phyloP scores from a whole-genome alignment of 1,140 invertebrate species.

The Copidosoma floridanum region DNA sequence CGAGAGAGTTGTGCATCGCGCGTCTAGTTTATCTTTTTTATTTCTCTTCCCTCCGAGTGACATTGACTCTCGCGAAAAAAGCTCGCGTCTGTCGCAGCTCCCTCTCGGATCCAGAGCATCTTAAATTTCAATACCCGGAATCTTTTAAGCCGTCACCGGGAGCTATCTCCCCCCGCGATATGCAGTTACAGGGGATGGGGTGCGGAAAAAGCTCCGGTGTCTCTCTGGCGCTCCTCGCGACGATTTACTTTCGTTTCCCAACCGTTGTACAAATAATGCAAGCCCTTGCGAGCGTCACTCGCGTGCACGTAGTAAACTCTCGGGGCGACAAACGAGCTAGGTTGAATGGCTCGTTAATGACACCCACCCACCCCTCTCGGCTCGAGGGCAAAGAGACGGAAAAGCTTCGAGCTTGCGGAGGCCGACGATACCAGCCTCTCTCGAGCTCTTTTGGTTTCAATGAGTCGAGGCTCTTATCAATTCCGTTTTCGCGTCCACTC shows the following conservation, averaged over 20 bases:
- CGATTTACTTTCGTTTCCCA: too few species aligned
- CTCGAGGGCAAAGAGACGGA: too few species aligned
- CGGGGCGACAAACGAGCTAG: constrained; percentile 7
- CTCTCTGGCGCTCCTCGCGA: background rate
- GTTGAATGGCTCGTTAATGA: constrained; percentile 22
- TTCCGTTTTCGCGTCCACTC: too few species aligned
- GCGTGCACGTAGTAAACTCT: background rate
- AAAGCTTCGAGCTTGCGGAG: background rate
- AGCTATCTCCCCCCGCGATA: background rate
- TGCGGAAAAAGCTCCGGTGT: background rate
- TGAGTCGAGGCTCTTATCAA: too few species aligned
- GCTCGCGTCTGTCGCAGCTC: background rate
- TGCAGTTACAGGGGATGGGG: background rate
- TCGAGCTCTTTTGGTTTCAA: too few species aligned
- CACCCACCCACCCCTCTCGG: too few species aligned
- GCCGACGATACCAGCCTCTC: background rate
- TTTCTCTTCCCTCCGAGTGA: background rate
- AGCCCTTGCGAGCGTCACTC: too few species aligned
- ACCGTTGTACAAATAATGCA: too few species aligned
- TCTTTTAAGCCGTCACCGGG: background rate
- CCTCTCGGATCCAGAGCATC: background rate
- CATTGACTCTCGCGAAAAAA: background rate
- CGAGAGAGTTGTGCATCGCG: too few species aligned
- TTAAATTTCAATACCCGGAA: constrained; percentile 16
- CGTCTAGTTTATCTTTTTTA: too few species aligned